These are phyloP conservation scores for Sesamia nonagrioides DNA, from an alignment of 1,140 invertebrate species.

Conservation along the genomic window DNA sequence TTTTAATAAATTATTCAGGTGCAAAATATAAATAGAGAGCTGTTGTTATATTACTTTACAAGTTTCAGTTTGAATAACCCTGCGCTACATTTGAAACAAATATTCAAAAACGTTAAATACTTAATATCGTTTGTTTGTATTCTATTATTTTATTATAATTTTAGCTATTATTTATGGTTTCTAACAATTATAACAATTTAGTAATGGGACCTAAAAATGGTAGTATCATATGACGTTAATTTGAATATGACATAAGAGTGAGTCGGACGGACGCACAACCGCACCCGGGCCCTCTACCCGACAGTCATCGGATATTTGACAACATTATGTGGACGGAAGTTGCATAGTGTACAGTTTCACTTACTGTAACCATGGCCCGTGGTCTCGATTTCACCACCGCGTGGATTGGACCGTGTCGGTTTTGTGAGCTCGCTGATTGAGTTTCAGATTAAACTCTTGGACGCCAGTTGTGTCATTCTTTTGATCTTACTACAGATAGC, in stretches of 20 bases:
- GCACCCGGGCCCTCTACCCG: slow-evolving; percentile 66
- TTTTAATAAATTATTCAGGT: slow-evolving; percentile 16
- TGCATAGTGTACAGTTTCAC: slow-evolving; percentile 84
- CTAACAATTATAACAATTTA: too few relatives aligned
- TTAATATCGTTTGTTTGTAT: too few relatives aligned
- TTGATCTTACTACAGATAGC: slow-evolving; percentile 45
- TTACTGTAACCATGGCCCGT: slow-evolving; percentile 71
- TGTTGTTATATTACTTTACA: neutral
- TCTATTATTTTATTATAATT: too few relatives aligned
- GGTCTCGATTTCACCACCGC: slow-evolving; percentile 77
- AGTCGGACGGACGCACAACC: slow-evolving; percentile 71
- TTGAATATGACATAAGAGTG: slow-evolving; percentile 58
- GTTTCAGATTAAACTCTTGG: slow-evolving; percentile 77
- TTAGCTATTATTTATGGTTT: too few relatives aligned
- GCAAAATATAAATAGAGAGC: neutral
- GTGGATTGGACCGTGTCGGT: slow-evolving; percentile 74
- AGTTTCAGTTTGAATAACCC: slow-evolving; percentile 6
- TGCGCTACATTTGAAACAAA: neutral
- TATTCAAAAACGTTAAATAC: too few relatives aligned
- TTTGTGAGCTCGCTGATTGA: slow-evolving; percentile 79
- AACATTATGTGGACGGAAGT: slow-evolving; percentile 81
- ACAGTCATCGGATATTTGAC: slow-evolving; percentile 80
- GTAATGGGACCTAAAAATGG: too few relatives aligned
- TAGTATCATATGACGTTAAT: slow-evolving; percentile 30
- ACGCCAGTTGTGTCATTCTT: slow-evolving; percentile 52